Conservation (phyloP, 2,888 invertebrate species). For the Hydrotaea diabolus region DNA sequence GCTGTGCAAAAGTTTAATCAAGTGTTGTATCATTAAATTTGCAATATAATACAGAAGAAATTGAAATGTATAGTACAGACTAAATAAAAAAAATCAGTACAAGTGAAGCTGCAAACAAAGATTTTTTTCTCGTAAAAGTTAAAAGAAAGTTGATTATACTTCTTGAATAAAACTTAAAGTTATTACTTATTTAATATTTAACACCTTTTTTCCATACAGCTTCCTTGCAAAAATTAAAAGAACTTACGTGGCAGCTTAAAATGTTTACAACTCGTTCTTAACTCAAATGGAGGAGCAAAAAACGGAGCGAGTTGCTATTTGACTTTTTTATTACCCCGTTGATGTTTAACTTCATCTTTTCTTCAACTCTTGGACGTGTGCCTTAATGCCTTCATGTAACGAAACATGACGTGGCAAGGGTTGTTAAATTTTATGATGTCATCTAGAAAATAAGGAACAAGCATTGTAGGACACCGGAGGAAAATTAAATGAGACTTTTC, state of each 20-base stretch:
- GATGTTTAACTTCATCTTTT: conserved; percentile 7
- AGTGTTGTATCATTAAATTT: conserved; percentile 45
- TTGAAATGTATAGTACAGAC: background rate
- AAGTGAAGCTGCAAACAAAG: background rate
- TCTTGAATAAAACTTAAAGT: background rate
- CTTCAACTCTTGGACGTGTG: background rate
- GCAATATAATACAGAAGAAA: background rate
- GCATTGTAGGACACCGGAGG: background rate
- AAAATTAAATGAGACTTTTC: background rate
- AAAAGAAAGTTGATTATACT: background rate
- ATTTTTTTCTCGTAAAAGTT: background rate
- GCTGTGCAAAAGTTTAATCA: conserved; percentile 40
- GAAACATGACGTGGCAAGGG: background rate
- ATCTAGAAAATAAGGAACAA: background rate
- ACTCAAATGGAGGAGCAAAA: background rate
- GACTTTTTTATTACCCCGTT: conserved; percentile 18
- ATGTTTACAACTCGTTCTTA: background rate
- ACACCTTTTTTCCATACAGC: background rate
- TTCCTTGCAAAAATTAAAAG: background rate
- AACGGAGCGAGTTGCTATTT: conserved; percentile 49
- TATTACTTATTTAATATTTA: conserved; percentile 24
- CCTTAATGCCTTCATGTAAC: background rate
- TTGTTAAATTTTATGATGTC: conserved; percentile 17
- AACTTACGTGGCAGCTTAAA: background rate
- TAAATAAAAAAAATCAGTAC: background rate